Conservation (phyloP, 2,113 vertebrate genomes). For the Oncorhynchus kisutch region DNA sequence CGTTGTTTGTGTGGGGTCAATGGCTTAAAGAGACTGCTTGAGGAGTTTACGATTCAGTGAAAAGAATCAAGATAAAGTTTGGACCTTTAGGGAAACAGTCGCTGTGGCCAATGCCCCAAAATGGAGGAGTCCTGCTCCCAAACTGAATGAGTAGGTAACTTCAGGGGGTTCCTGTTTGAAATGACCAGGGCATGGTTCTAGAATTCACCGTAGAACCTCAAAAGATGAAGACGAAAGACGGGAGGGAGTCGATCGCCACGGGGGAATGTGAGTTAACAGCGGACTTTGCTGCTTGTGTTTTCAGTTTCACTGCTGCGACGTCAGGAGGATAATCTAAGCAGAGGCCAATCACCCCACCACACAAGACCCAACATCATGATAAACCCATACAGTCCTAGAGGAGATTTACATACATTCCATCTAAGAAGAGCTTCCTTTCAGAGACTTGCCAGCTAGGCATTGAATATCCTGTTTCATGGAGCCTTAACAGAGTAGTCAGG, state of each 20-base stretch:
- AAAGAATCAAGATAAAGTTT: slow-evolving; percentile 14
- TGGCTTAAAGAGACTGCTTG: background rate
- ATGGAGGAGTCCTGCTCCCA: slow-evolving; percentile 30
- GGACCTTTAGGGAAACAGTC: slow-evolving; percentile 28
- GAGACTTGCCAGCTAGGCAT: background rate
- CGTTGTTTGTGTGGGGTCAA: slow-evolving; percentile 5
- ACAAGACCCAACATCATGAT: slow-evolving; percentile 6
- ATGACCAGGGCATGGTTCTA: background rate
- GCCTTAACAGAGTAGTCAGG: background rate
- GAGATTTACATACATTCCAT: background rate
- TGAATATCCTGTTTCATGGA: background rate
- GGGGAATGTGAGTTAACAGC: slow-evolving; percentile 60
- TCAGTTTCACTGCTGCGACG: background rate
- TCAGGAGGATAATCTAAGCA: background rate
- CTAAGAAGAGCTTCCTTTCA: background rate
- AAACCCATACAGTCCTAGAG: background rate
- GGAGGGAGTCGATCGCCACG: background rate
- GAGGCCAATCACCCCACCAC: slow-evolving; percentile 7
- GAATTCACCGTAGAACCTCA: background rate
- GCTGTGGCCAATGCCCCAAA: slow-evolving; percentile 4
- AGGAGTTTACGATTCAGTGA: background rate
- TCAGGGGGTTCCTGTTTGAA: background rate
- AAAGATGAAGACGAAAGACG: background rate
- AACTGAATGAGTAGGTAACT: background rate
- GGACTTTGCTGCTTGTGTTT: slow-evolving; percentile 15